Conservation (phyloP, 2,888 invertebrate species). For the Iselma pallidipennis region DNA sequence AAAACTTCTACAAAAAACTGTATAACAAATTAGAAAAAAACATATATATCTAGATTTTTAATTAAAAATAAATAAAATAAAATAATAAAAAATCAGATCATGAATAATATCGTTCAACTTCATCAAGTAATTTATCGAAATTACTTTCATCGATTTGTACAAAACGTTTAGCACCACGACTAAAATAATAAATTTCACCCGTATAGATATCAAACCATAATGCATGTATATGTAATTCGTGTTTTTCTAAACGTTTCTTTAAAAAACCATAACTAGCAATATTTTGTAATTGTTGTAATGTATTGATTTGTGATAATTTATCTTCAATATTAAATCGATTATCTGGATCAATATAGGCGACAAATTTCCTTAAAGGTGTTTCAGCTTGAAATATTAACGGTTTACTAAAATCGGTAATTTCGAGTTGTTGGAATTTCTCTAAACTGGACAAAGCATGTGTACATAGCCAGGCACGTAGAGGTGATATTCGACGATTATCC, state of each 20-base stretch:
- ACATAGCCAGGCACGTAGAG: conserved; percentile 89
- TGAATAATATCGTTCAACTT: conserved; percentile 80
- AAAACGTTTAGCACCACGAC: conserved; percentile 82
- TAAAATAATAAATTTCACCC: conserved; percentile 94
- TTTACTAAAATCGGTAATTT: conserved; percentile 64
- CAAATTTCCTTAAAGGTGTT: conserved; percentile 84
- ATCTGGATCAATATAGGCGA: conserved; percentile 93
- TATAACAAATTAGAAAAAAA: not conserved
- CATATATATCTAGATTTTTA: not conserved
- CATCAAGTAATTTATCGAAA: conserved; percentile 73
- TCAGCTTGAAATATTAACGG: conserved; percentile 86
- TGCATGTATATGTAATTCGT: conserved; percentile 88
- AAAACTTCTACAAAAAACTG: not conserved
- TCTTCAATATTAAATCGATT: conserved; percentile 86
- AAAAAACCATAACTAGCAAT: conserved; percentile 91
- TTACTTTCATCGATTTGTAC: conserved; percentile 83
- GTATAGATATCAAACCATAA: conserved; percentile 98
- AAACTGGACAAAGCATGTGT: conserved; percentile 83
- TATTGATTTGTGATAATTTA: conserved; percentile 93
- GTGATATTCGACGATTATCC: conserved; percentile 81
- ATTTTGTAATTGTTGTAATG: conserved; percentile 89
- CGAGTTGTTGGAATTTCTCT: conserved; percentile 78
- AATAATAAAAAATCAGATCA: conserved; percentile 45
- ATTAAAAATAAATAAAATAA: conserved; percentile 1
- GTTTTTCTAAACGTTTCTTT: conserved; percentile 76